phyloP scores from a whole-genome alignment of 2,113 vertebrate genomes.

The Sphyrna mokarran region DNA sequence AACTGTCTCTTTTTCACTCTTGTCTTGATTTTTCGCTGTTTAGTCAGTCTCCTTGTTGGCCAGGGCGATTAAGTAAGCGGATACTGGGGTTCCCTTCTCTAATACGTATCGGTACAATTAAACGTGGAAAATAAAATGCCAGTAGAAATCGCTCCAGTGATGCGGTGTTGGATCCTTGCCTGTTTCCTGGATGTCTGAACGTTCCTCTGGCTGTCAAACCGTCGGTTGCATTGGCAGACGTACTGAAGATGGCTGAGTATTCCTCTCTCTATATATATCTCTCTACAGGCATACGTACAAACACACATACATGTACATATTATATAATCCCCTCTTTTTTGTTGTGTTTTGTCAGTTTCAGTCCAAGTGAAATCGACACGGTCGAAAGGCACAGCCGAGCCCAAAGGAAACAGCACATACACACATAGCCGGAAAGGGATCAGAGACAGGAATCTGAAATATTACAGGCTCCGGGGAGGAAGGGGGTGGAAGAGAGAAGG shows the following conservation, averaged over 20 bases:
- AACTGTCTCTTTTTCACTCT: neutral
- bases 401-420: constrained; percentile 57
- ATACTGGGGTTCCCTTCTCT: neutral
- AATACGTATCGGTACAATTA: constrained; percentile 41
- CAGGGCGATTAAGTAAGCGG: neutral
- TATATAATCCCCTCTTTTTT: neutral
- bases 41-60: neutral
- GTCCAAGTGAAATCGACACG: neutral
- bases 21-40: neutral
- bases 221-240: neutral
- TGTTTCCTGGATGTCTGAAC: neutral
- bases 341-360: neutral
- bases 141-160: neutral
- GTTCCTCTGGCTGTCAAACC: constrained; percentile 20
- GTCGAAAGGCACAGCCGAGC: constrained; percentile 42
- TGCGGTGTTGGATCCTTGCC: constrained; percentile 13
- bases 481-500: neutral
- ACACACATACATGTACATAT: neutral
- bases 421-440: constrained; percentile 67
- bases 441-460: constrained; percentile 47
- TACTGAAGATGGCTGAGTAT: neutral
- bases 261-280: neutral
- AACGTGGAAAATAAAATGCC: constrained; percentile 31
- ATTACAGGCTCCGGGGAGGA: constrained; percentile 41
- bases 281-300: neutral